phyloP scores from a whole-genome alignment of 2,113 vertebrate genomes.

The Morone saxatilis region DNA sequence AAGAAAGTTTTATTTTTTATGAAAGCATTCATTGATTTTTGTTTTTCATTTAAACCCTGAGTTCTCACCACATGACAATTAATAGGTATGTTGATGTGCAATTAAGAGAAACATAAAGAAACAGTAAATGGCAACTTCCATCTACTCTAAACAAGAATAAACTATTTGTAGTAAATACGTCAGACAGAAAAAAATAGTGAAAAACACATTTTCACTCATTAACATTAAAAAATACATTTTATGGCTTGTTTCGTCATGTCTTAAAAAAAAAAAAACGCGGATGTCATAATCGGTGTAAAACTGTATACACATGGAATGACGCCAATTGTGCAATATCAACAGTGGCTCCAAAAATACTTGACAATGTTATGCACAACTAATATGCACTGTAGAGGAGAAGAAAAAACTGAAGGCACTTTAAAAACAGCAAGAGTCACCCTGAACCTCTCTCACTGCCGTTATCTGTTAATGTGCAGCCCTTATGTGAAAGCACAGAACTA shows the following conservation, averaged over 20 bases:
- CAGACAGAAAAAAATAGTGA: slow-evolving; percentile 4
- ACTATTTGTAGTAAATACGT: not conserved
- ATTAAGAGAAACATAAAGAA: slow-evolving; percentile 47
- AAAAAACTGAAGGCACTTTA: slow-evolving; percentile 75
- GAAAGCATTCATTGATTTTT: slow-evolving; percentile 55
- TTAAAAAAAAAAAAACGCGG: slow-evolving; percentile 12
- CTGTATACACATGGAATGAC: slow-evolving; percentile 70
- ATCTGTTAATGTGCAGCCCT: slow-evolving; percentile 65
- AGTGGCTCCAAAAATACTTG: slow-evolving; percentile 39
- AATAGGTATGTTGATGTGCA: slow-evolving; percentile 50
- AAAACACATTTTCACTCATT: slow-evolving; percentile 7
- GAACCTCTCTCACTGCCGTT: slow-evolving; percentile 21
- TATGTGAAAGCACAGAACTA: slow-evolving; percentile 46
- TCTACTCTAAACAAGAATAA: not conserved
- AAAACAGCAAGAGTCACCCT: slow-evolving; percentile 31
- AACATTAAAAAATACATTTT: slow-evolving; percentile 44
- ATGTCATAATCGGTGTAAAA: slow-evolving; percentile 56
- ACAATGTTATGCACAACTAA: slow-evolving; percentile 18
- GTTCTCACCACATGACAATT: slow-evolving; percentile 65
- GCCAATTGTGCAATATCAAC: slow-evolving; percentile 58
- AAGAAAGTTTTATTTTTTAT: slow-evolving; percentile 55
- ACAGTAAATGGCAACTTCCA: slow-evolving; percentile 11
- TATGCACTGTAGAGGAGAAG: slow-evolving; percentile 29
- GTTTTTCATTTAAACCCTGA: slow-evolving; percentile 79
- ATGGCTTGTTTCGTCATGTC: slow-evolving; percentile 66